Conservation (phyloP, 1,140 invertebrate species). For the Anastrepha ludens region DNA sequence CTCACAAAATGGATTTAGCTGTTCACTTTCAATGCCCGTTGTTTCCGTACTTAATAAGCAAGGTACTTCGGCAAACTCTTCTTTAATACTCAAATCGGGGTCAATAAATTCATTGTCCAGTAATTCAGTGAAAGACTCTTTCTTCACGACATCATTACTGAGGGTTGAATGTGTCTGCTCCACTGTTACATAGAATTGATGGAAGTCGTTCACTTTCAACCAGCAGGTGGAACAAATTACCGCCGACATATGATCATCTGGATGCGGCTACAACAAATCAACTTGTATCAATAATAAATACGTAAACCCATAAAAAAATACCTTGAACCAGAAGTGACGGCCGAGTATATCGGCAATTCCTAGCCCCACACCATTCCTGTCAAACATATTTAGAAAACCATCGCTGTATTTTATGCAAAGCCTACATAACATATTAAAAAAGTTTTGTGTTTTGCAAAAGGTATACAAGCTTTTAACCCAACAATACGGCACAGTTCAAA, state of each 20-base stretch:
- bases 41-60: neutral
- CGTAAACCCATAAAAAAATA: constrained; percentile 51
- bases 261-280: constrained; percentile 43
- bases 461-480: too few species aligned
- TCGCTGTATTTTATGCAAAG: constrained; percentile 47
- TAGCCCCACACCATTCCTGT: constrained; percentile 56
- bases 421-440: constrained; percentile 47
- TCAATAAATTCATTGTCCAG: constrained; percentile 9
- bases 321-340: constrained; percentile 71
- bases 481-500: too few species aligned
- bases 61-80: neutral
- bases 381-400: constrained; percentile 47
- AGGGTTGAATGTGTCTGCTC: constrained; percentile 64
- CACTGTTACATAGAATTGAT: constrained; percentile 69
- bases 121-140: neutral
- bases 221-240: constrained; percentile 68
- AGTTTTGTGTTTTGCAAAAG: constrained; percentile 13
- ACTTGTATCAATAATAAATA: neutral
- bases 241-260: constrained; percentile 61
- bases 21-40: neutral
- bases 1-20: neutral
- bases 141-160: neutral
- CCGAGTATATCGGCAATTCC: constrained; percentile 66
- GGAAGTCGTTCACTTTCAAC: constrained; percentile 69
- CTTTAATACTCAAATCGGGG: neutral